Evolutionary conservation across 2,888 invertebrate species (phyloP).

Genomic region (Heteromurus nitidus): DNA sequence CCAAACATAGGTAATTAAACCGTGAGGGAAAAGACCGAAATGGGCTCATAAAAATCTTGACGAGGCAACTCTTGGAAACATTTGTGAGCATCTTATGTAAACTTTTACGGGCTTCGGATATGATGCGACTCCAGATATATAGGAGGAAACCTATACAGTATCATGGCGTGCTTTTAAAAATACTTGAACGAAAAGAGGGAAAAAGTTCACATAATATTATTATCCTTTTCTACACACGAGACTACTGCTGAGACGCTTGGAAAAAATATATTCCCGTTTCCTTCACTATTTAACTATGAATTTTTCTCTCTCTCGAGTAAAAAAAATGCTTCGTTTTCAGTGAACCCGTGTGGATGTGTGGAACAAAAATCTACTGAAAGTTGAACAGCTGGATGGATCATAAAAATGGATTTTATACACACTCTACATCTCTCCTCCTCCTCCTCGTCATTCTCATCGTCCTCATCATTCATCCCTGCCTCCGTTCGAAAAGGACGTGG

Average conservation of each 20-base stretch:
- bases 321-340: slow-evolving; percentile 5
- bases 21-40: slow-evolving; percentile 61
- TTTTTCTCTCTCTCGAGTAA: neutral
- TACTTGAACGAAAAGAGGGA: too few species aligned
- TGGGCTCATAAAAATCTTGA: slow-evolving; percentile 60
- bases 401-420: slow-evolving; percentile 44
- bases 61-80: slow-evolving; percentile 35
- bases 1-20: slow-evolving; percentile 55
- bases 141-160: too few species aligned
- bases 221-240: too few species aligned
- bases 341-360: too few species aligned
- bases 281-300: too few species aligned
- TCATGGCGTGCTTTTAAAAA: too few species aligned
- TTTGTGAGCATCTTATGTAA: slow-evolving; percentile 32
- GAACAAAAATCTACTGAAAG: too few species aligned
- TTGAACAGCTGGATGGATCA: slow-evolving; percentile 52
- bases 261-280: too few species aligned
- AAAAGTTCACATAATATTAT: too few species aligned
- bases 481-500: too few species aligned
- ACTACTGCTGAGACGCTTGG: too few species aligned
- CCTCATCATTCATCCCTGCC: neutral
- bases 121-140: too few species aligned
- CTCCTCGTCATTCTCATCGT: neutral
- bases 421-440: neutral
- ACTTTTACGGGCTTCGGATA: neutral